Base-by-base conservation (phyloP, 2,113 vertebrate genomes). In the Patagioenas fasciata region DNA sequence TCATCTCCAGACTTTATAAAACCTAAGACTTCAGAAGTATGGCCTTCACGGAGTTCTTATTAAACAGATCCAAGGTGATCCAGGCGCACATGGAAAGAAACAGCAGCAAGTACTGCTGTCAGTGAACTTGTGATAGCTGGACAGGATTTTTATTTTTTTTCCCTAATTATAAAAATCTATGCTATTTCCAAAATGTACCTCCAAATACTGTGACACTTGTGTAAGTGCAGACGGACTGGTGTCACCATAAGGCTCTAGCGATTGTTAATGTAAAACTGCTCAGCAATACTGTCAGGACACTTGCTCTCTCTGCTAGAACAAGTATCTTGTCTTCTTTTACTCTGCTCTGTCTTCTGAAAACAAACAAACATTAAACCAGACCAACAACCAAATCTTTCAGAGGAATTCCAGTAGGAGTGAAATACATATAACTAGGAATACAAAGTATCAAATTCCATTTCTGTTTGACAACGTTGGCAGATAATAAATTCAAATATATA, bases 401-500 rank as follows among this genome's bases (percentile, higher is more conserved):
- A 96, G 69, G 85, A 92, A 96, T 93, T 94, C 62, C 29, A 92
- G 93, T 92, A 96, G 88, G 94, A 96, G 93, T 88, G 34, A 94
- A 85, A 91, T 67, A 62, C 13, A 6, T 83, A 42, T 36, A 93
- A 72, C 38, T 62, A 82, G 40, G 83, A 88, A 80, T 77, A 93
- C 32, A 70, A 88, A 80, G 62, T 50, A 97, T 86, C 28, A 62
- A 88, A 96, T 95, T 91, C 89, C 65, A 70, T 57, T 89, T 84
- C 72, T 92, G 48, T 54, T 90, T 80, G 74, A 95, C 91, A 95
- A 91, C 0, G 80, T 54, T 85, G 82, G 88, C 72, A 91, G 85
- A 38, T 95, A 95, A 95, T 86, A 88, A 80, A 96, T 96, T 96
- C 48, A 95, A 89, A 96, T 89, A 79, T 36, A 81, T 75, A 94